Base-by-base conservation (phyloP, 2,888 invertebrate species). In the Melieria picta region DNA sequence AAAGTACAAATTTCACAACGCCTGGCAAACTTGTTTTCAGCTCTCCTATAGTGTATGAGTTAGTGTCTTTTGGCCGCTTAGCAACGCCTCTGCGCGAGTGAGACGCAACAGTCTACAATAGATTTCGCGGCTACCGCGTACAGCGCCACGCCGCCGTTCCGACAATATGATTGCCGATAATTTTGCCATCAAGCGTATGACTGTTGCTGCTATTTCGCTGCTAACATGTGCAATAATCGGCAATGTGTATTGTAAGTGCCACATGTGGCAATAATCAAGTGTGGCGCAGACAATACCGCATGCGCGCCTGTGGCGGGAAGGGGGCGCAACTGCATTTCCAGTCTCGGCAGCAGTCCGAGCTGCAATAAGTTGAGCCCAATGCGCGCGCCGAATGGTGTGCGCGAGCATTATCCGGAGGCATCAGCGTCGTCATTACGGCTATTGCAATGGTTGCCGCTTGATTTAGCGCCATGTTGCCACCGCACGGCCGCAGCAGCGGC, bases 201-300 rank as follows among this genome's bases (percentile, higher is more conserved):
- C 30, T 30, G 30, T 30, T 30, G 30, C 30, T 56, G 57, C 65
- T 56, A 65, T 65, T 57, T 65, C 56, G 60, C 62, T 16, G 67
- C 69, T 72, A 66, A 73, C 75, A 69, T 75, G 73, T 71, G 72
- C 75, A 75, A 75, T 75, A 73, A 69, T 73, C 66, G 73, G 73
- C 73, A 75, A 73, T 75, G 75, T 69, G 60, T 56, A 56, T 56
- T 65, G 61, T 16, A 47, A 55, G 71, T 48, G 65, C 61, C 61
- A 62, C 64, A 62, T 62, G 72, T 30, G 55, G 60, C 62, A 62
- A 30, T 30, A 30, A 30, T 65, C 48, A 55, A 60, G 48, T 66
- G 66, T 55, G 30, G 30, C 3, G 30, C 30, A 30, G 30, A 30
- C 30, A 30, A 30, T 30, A 30, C 30, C 66, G 58, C 58, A 16